These are phyloP conservation scores for Vultur gryphus DNA, from an alignment of 2,797 vertebrate genomes.

Conservation along the genomic window DNA sequence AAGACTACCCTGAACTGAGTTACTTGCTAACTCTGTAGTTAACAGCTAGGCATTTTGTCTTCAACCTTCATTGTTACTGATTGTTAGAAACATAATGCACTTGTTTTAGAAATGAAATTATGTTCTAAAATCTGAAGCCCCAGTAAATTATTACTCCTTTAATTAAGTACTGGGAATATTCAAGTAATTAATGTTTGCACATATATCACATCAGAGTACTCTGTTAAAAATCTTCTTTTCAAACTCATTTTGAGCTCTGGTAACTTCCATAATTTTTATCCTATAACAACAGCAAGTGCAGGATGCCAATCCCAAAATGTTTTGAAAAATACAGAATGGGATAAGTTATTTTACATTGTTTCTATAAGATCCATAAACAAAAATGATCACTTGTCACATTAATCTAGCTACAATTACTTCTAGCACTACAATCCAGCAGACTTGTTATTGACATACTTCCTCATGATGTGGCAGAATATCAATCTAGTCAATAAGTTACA, in stretches of 20 bases:
- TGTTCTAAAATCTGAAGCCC: neutral
- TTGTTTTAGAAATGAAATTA: neutral
- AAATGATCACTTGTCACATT: neutral
- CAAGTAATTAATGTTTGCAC: neutral
- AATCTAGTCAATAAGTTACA: neutral
- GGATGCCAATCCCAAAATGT: neutral
- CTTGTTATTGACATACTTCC: neutral
- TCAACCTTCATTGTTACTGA: neutral
- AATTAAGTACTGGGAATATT: neutral
- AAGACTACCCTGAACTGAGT: neutral
- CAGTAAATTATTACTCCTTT: neutral
- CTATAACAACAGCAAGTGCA: neutral
- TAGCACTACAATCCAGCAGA: neutral
- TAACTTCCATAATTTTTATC: neutral
- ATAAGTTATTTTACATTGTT: neutral
- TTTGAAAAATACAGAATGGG: neutral
- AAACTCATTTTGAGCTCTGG: rapidly evolving
- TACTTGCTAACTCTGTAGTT: neutral
- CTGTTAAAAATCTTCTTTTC: neutral
- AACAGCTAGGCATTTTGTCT: neutral
- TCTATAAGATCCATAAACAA: neutral
- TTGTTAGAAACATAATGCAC: neutral
- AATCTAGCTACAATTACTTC: neutral
- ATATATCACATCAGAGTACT: neutral
- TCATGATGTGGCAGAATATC: neutral